Percentiles rank a stretch among this genome's conserved stretches.
Evolutionary conservation across 2,888 invertebrate genomes (phyloP).

Genomic region (Anthophora plumipes): DNA sequence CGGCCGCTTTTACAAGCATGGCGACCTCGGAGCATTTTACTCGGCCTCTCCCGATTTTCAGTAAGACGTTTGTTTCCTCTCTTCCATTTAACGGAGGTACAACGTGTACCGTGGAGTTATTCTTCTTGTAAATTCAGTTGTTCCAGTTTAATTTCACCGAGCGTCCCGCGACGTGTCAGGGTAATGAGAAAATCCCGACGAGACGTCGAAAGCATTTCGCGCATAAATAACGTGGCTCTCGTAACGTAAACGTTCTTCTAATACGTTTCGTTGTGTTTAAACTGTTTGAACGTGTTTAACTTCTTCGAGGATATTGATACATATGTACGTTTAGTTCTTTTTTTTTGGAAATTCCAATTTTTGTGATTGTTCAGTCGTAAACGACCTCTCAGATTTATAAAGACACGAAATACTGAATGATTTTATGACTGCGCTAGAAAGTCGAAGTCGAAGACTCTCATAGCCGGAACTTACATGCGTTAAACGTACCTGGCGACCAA

Average conservation of each 20-base stretch:
- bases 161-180: not conserved
- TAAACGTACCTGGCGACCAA: too few relatives aligned
- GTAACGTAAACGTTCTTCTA: constrained; percentile 10
- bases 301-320: too few relatives aligned
- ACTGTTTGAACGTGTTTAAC: not conserved
- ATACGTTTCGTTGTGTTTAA: not conserved
- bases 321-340: too few relatives aligned
- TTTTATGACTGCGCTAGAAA: too few relatives aligned
- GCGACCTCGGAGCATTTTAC: constrained; percentile 10
- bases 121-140: constrained; percentile 56
- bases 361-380: too few relatives aligned
- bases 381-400: too few relatives aligned
- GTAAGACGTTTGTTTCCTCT: constrained; percentile 48
- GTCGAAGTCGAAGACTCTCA: too few relatives aligned
- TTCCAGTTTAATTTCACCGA: constrained; percentile 48
- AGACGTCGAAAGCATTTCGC: constrained; percentile 21
- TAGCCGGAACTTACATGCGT: too few relatives aligned
- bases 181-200: constrained; percentile 57
- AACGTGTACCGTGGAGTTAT: constrained; percentile 30
- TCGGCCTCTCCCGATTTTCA: constrained; percentile 34
- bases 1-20: constrained; percentile 22
- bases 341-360: too few relatives aligned
- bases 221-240: constrained; percentile 20
- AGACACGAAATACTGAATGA: too few relatives aligned
- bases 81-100: constrained; percentile 35